A percentile compares a stretch with the other conserved stretches of the same genome.
phyloP scores from a whole-genome alignment of 2,888 invertebrate species.

The Trissolcus brochymenae region DNA sequence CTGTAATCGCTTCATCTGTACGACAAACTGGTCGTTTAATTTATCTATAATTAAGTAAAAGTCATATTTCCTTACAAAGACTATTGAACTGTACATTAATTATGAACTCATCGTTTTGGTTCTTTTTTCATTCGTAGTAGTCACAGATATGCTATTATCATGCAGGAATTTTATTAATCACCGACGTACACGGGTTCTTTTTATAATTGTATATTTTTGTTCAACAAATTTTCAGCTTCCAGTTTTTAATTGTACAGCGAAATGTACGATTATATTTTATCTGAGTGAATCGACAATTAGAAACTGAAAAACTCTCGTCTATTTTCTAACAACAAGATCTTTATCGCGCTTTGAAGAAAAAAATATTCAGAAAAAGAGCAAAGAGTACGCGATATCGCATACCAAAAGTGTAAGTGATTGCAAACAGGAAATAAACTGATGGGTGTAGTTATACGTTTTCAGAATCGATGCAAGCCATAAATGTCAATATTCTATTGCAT shows the following conservation, averaged over 20 bases:
- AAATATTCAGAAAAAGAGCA: too few relatives aligned
- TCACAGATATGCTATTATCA: slow-evolving; percentile 13
- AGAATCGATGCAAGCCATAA: background rate
- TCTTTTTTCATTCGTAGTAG: slow-evolving; percentile 32
- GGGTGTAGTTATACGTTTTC: background rate
- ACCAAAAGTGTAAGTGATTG: too few relatives aligned
- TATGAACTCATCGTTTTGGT: slow-evolving; percentile 31
- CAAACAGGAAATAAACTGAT: slow-evolving; percentile 3
- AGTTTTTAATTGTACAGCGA: background rate
- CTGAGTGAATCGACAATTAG: too few relatives aligned
- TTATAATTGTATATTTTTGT: slow-evolving; percentile 9
- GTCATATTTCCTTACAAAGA: slow-evolving; percentile 30
- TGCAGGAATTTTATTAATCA: slow-evolving; percentile 13
- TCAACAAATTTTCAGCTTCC: slow-evolving; percentile 7
- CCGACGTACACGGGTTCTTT: background rate
- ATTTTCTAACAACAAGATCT: too few relatives aligned
- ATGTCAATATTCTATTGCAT: background rate
- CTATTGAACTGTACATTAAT: slow-evolving; percentile 26
- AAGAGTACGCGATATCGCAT: too few relatives aligned
- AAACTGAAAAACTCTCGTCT: too few relatives aligned
- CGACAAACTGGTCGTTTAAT: slow-evolving; percentile 21
- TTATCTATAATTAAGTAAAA: slow-evolving; percentile 44
- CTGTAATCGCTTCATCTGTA: slow-evolving; percentile 36
- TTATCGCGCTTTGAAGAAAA: too few relatives aligned
- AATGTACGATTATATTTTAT: too few relatives aligned